These are phyloP conservation scores for Ptychadena robeensis DNA, from an alignment of 2,797 vertebrate species.

Conservation along the genomic window DNA sequence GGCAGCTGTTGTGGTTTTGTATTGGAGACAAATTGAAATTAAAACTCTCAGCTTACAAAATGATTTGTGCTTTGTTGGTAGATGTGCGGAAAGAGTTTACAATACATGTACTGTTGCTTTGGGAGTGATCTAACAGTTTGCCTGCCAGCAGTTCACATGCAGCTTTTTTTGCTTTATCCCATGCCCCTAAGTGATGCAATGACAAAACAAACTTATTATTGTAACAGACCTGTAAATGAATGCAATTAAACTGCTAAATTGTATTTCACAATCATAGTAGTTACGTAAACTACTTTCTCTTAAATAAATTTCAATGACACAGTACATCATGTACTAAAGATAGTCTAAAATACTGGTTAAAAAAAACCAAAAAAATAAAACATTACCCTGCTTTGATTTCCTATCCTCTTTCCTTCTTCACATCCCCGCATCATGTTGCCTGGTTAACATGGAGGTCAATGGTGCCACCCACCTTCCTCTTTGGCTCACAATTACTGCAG, in stretches of 20 bases:
- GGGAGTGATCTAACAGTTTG: slow-evolving; percentile 22
- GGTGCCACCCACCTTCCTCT: too few species aligned
- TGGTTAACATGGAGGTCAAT: too few species aligned
- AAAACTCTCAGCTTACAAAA: slow-evolving; percentile 60
- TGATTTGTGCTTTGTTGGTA: slow-evolving; percentile 58
- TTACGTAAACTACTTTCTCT: too few species aligned
- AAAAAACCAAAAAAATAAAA: too few species aligned
- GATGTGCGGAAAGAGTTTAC: slow-evolving; percentile 40
- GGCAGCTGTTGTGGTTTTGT: slow-evolving; percentile 59
- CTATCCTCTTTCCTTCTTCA: too few species aligned
- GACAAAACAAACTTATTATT: background rate
- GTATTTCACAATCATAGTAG: background rate
- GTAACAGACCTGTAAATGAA: background rate
- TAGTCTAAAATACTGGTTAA: too few species aligned
- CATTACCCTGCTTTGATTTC: too few species aligned
- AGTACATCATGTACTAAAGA: too few species aligned
- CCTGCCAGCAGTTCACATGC: background rate
- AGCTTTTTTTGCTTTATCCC: background rate
- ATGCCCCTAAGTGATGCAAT: background rate
- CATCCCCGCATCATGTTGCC: too few species aligned
- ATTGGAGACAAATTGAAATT: slow-evolving; percentile 61
- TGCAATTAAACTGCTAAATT: background rate
- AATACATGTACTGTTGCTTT: slow-evolving; percentile 21
- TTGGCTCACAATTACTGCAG: too few species aligned
- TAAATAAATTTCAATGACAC: too few species aligned